Evolutionary conservation across 2,888 invertebrate genomes (phyloP).

Genomic region (Lagria hirta): DNA sequence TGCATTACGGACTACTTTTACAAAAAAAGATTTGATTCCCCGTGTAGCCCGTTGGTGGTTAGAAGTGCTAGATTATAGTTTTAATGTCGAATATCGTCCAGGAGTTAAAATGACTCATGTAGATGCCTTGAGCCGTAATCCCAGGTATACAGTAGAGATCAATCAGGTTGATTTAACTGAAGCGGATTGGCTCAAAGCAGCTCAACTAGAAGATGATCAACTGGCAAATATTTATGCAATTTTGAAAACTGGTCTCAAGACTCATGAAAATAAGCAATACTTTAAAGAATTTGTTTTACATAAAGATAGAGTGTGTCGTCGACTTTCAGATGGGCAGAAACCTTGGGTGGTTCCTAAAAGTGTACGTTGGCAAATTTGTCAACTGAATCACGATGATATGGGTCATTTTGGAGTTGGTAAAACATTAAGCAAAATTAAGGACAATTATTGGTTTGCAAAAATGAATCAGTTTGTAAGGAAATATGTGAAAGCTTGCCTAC

Average conservation of each 20-base stretch:
- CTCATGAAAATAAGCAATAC: constrained; percentile 34
- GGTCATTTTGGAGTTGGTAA: constrained; percentile 30
- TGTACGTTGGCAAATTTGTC: constrained; percentile 27
- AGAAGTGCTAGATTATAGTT: too few relatives aligned
- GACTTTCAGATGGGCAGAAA: too few relatives aligned
- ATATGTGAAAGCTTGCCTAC: constrained; percentile 40
- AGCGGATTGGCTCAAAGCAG: too few relatives aligned
- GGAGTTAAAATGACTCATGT: too few relatives aligned
- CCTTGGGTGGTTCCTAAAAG: constrained; percentile 24
- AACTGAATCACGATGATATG: constrained; percentile 32
- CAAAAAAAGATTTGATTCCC: constrained; percentile 39
- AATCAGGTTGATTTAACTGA: too few relatives aligned
- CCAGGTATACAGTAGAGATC: too few relatives aligned
- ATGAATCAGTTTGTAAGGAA: constrained; percentile 36
- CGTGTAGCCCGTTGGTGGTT: constrained; percentile 42
- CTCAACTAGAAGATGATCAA: too few relatives aligned
- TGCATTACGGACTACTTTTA: constrained; percentile 36
- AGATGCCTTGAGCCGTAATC: too few relatives aligned
- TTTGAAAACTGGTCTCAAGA: constrained; percentile 39
- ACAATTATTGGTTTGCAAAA: constrained; percentile 34
- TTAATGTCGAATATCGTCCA: too few relatives aligned
- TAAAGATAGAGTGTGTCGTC: constrained; percentile 23
- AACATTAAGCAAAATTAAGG: too few relatives aligned
- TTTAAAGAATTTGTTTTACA: constrained; percentile 28
- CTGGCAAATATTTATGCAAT: too few relatives aligned